These are phyloP conservation scores for Bacillus rossius DNA, from an alignment of 1,140 invertebrate species.

Conservation along the genomic window DNA sequence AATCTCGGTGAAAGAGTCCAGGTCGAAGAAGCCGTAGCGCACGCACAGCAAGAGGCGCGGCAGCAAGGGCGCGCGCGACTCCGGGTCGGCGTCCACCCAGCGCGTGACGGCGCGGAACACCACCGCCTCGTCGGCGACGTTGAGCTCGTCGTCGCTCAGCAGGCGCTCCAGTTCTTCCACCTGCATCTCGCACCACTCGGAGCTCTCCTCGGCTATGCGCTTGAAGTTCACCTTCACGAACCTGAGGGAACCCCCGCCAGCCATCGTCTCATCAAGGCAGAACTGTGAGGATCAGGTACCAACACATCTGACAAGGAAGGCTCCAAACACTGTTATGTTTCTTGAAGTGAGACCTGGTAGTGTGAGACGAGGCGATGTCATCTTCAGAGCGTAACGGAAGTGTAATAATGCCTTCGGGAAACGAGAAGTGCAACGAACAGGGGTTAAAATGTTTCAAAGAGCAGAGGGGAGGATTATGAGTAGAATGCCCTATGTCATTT, in stretches of 20 bases:
- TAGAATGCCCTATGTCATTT: too few species aligned
- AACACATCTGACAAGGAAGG: too few species aligned
- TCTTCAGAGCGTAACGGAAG: too few species aligned
- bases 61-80: slow-evolving; percentile 47
- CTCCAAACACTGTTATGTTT: too few species aligned
- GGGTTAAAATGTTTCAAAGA: too few species aligned
- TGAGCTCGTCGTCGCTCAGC: slow-evolving; percentile 59
- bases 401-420: too few species aligned
- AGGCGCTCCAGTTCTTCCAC: slow-evolving; percentile 50
- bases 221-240: neutral
- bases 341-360: slow-evolving; percentile 45
- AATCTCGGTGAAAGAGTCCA: slow-evolving; percentile 55
- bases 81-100: slow-evolving; percentile 52
- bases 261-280: too few species aligned
- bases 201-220: slow-evolving; percentile 27
- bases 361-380: too few species aligned
- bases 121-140: slow-evolving; percentile 60
- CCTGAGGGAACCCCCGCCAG: too few species aligned
- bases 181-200: slow-evolving; percentile 47
- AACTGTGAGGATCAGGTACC: too few species aligned
- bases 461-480: too few species aligned
- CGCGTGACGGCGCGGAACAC: slow-evolving; percentile 60
- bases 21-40: slow-evolving; percentile 59
- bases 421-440: too few species aligned
- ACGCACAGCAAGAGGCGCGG: slow-evolving; percentile 54